Conservation (phyloP, 2,888 invertebrate genomes). For the Scelioninae gen. 1 region DNA sequence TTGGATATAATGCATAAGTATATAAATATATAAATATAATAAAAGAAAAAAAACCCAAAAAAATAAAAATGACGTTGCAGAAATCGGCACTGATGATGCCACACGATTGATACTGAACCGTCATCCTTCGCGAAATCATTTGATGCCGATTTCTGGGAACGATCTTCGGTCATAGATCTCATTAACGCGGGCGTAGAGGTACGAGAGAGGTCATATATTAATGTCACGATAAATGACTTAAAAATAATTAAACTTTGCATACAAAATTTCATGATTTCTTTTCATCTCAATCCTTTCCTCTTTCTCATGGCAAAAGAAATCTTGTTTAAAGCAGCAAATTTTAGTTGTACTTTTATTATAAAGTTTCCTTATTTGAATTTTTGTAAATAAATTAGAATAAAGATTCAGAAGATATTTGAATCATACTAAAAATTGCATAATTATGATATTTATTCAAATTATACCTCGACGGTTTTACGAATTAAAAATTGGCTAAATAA, state of each 20-base stretch:
- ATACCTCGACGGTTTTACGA: too few relatives aligned
- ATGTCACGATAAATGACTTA: constrained; percentile 76
- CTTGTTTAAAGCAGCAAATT: too few relatives aligned
- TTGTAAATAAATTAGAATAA: too few relatives aligned
- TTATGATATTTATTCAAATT: too few relatives aligned
- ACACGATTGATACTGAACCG: constrained; percentile 4
- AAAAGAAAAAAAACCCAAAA: constrained; percentile 31
- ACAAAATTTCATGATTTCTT: constrained; percentile 70
- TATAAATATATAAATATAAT: constrained; percentile 68
- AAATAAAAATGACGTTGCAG: constrained; percentile 36
- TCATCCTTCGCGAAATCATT: constrained; percentile 29
- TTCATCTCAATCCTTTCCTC: neutral
- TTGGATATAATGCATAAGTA: constrained; percentile 78
- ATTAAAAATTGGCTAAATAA: too few relatives aligned
- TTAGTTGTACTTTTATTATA: too few relatives aligned
- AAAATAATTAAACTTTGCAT: constrained; percentile 77
- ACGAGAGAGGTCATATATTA: constrained; percentile 74
- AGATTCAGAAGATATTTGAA: too few relatives aligned
- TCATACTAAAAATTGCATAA: too few relatives aligned
- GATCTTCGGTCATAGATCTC: constrained; percentile 74
- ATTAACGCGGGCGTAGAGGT: constrained; percentile 77
- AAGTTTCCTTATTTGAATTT: too few relatives aligned
- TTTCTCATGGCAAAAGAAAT: too few relatives aligned
- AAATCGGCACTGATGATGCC: constrained; percentile 54
- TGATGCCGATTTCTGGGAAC: constrained; percentile 59